Evolutionary conservation across 2,797 vertebrate species (phyloP), one percentile per base, ranked within the genome.

Genomic region (Harpagifer antarcticus): DNA sequence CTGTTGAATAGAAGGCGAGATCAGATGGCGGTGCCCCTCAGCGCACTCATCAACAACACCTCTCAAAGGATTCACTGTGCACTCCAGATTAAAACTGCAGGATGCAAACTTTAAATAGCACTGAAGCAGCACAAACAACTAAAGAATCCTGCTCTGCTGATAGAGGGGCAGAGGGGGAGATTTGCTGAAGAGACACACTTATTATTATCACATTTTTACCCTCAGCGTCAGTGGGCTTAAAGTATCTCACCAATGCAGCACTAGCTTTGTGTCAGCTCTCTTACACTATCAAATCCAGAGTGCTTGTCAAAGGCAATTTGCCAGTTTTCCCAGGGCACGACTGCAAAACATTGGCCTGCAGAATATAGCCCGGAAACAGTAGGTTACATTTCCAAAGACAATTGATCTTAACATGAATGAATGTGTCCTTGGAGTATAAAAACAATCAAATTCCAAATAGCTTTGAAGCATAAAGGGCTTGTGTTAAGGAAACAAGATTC

Each of bases 21-120:
- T 89, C 80, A 76, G 83, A 79, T 69, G 75, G 68, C 64, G 37
- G 58, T 27, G 72, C 68, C 68, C 66, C 62, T 70, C 56, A 74
- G 64, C 45, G 37, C 63, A 62, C 69, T 50, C 65, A 59, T 69
- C 71, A 75, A 70, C 78, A 84, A 71, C 78, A 68, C 64, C 62
- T 76, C 78, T 84, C 78, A 77, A 72, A 86, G 75, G 86, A 78
- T 66, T 72, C 68, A 61, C 80, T 67, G 56, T 74, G 71, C 2
- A 7, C 73, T 71, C 60, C 7, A 72, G 79, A 85, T 84, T 71
- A 81, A 87, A 88, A 87, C 68, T 44, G 78, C 76, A 83, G 78
- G 78, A 81, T 81, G 82, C 75, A 76, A 79, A 84, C 69, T 87
- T 88, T 77, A 83, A 88, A 87, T 77, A 86, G 81, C 70, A 72